Evolutionary conservation across 1,140 invertebrate species (phyloP).

Genomic region (Hyles vespertilio): DNA sequence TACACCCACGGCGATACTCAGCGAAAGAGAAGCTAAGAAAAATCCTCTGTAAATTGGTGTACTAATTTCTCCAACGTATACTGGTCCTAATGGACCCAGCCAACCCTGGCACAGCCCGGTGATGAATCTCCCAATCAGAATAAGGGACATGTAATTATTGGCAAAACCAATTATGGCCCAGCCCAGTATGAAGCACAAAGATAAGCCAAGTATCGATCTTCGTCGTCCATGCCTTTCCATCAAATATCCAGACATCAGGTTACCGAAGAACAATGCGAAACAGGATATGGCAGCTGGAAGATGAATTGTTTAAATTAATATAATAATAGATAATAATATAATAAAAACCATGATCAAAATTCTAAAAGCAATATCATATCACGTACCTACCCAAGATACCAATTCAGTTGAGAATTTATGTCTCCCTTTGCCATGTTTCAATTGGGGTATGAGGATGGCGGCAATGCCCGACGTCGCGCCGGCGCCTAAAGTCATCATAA

Average conservation of each 20-base stretch:
- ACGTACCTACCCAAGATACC: slow-evolving; percentile 66
- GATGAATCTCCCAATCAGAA: slow-evolving; percentile 82
- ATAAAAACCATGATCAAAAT: background rate
- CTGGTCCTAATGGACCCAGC: slow-evolving; percentile 71
- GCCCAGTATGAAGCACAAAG: slow-evolving; percentile 78
- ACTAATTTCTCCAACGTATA: slow-evolving; percentile 78
- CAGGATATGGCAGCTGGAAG: slow-evolving; percentile 76
- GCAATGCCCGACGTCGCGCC: slow-evolving; percentile 80
- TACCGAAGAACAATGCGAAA: slow-evolving; percentile 77
- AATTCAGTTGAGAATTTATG: slow-evolving; percentile 47
- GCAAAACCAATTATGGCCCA: slow-evolving; percentile 80
- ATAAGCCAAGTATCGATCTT: slow-evolving; percentile 76
- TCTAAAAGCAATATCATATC: slow-evolving; percentile 8
- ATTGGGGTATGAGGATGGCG: slow-evolving; percentile 79
- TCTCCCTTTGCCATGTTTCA: slow-evolving; percentile 53
- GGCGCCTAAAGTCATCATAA: slow-evolving; percentile 63
- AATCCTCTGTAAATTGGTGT: slow-evolving; percentile 76
- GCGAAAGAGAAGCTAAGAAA: slow-evolving; percentile 74
- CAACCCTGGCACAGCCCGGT: slow-evolving; percentile 79
- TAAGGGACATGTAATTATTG: slow-evolving; percentile 52
- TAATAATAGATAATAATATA: slow-evolving; percentile 5
- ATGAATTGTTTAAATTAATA: slow-evolving; percentile 18
- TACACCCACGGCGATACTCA: slow-evolving; percentile 77
- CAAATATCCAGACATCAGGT: slow-evolving; percentile 76
- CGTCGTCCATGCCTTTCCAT: slow-evolving; percentile 83